These are phyloP conservation scores for Dione juno DNA, from an alignment of 2,888 invertebrate species.

Conservation along the genomic window DNA sequence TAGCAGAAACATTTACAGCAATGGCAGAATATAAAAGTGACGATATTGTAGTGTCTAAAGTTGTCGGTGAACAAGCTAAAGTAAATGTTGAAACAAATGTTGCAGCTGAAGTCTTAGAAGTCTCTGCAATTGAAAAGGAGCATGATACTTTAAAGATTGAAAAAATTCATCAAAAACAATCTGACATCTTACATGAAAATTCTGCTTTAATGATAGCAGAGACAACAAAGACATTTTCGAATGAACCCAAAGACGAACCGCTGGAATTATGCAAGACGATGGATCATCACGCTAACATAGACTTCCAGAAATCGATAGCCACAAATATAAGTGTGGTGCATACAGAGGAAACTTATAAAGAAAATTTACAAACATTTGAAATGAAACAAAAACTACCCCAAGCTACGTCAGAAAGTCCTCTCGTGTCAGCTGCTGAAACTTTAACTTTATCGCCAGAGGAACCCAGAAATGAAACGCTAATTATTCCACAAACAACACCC, in stretches of 20 bases:
- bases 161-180: constrained; percentile 34
- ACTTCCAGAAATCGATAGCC: constrained; percentile 27
- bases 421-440: constrained; percentile 31
- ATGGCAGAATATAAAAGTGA: constrained; percentile 16
- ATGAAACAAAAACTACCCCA: not conserved
- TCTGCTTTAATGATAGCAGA: constrained; percentile 41
- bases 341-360: constrained; percentile 23
- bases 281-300: constrained; percentile 21
- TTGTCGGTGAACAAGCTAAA: constrained; percentile 23
- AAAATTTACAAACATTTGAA: constrained; percentile 10
- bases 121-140: constrained; percentile 48
- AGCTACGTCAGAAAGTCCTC: constrained; percentile 9
- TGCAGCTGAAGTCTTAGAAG: constrained; percentile 45
- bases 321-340: constrained; percentile 20
- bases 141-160: constrained; percentile 42
- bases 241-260: constrained; percentile 28
- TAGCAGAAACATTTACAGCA: constrained; percentile 25
- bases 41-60: constrained; percentile 17
- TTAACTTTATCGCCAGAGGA: constrained; percentile 14
- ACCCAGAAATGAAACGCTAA: constrained; percentile 1
- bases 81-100: constrained; percentile 27
- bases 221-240: constrained; percentile 24
- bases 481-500: not conserved
- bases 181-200: constrained; percentile 39
- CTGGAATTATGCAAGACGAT: constrained; percentile 26